phyloP scores from a whole-genome alignment of 1,140 invertebrate genomes.

The Notospermus geniculatus region DNA sequence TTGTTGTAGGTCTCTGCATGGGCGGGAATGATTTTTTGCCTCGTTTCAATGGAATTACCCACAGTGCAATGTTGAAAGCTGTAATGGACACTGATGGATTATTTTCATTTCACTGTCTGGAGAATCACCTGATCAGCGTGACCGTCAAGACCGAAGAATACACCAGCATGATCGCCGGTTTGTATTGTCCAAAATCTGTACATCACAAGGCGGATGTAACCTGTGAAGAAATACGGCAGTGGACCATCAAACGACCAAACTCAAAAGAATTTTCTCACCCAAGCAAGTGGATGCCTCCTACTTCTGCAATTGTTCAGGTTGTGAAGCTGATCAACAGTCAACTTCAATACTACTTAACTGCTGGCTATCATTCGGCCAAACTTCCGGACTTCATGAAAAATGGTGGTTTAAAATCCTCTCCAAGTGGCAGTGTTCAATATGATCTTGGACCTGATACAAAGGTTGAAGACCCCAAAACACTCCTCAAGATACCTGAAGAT shows the following conservation, averaged over 20 bases:
- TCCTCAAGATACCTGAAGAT: no score
- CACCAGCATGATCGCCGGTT: slow-evolving; percentile 4
- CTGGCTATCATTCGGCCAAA: neutral
- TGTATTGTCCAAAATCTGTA: neutral
- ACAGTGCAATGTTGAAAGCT: slow-evolving; percentile 11
- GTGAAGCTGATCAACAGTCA: slow-evolving; percentile 2
- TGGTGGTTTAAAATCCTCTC: slow-evolving; percentile 6
- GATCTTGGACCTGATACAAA: slow-evolving; percentile 10
- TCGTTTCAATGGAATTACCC: slow-evolving; percentile 20
- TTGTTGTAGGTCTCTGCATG: no score
- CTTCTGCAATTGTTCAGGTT: neutral
- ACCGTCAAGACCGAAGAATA: neutral
- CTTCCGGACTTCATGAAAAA: slow-evolving; percentile 15
- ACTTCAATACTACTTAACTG: slow-evolving; percentile 15
- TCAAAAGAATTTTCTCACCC: slow-evolving; percentile 1
- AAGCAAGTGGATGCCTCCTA: slow-evolving; percentile 9
- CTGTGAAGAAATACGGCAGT: no score
- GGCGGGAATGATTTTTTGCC: slow-evolving; percentile 21
- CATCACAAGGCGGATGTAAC: no score
- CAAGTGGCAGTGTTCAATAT: slow-evolving; percentile 11
- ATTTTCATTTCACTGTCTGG: neutral
- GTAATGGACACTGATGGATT: neutral
- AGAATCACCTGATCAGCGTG: slow-evolving; percentile 4
- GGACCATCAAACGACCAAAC: neutral
- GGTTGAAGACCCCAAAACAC: no score